Evolutionary conservation across 1,140 invertebrate genomes (phyloP), one percentile per base, ranked within the genome.

Genomic region (Chelonus insularis): DNA sequence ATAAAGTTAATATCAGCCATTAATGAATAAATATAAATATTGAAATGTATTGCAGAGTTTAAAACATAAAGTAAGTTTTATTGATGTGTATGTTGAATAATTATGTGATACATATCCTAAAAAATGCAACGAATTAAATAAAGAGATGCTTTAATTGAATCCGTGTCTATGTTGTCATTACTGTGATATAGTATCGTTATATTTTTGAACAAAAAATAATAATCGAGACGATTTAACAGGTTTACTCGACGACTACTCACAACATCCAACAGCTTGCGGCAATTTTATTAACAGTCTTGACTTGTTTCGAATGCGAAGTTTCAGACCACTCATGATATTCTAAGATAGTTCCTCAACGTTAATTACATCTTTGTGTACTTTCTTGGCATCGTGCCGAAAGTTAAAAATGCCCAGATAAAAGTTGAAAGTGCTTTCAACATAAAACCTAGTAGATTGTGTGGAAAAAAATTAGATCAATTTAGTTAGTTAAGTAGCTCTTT

Each of bases 101-200:
- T 20, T 25, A 29, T 37, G 52, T 16, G 61, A 66, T 63, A 67
- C 59, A 59, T 54, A 67, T 21, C 63, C 52, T 61, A 23, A 37
- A 62, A 41, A 36, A 70, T 20, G 74, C 73, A 75, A 75, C 73
- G 72, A 75, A 75, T 72, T 60, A 69, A 75, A 73, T 75, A 72
- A 75, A 68, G 58, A 58, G 57, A 66, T 25, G n/a, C 23, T 4
- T 1, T 12, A 29, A 50, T 25, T 2, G 12, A 50, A 50, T n/a
- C n/a, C n/a, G n/a, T n/a, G n/a, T n/a, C n/a, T n/a, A n/a, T n/a
- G n/a, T n/a, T n/a, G n/a, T n/a, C n/a, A n/a, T n/a, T n/a, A n/a
- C n/a, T n/a, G n/a, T n/a, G n/a, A 2, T 9, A 50, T 21, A 21
- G n/a, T 8, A 50, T 23, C n/a, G 47, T 11, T 6, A 29, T 7